A percentile compares a stretch with the other conserved stretches of the same genome.
Evolutionary conservation across 2,113 vertebrate genomes (phyloP).

Genomic region (Scatophagus argus): DNA sequence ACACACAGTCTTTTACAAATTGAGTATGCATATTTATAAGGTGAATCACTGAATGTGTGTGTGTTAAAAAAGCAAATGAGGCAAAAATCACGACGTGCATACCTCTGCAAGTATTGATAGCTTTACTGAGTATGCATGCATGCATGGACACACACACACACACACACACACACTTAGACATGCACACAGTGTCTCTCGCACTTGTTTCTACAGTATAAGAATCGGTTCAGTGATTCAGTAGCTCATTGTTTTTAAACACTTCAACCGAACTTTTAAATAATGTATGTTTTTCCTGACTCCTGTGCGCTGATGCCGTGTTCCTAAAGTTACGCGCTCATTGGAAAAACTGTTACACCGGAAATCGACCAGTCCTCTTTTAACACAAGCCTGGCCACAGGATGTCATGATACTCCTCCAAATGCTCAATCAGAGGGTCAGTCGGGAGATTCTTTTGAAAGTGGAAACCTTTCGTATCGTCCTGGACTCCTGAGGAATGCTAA

Average conservation of each 20-base stretch:
- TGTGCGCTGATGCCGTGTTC: conserved; percentile 1
- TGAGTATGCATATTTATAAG: conserved; percentile 64
- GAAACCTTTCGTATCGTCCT: not conserved
- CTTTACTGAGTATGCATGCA: not conserved
- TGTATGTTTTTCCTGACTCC: conserved; percentile 22
- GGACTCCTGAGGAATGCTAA: not conserved
- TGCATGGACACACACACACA: not conserved
- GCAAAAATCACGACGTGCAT: not conserved
- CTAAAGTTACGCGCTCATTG: not conserved
- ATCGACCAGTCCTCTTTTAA: not conserved
- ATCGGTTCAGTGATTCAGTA: conserved; percentile 37
- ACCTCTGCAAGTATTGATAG: conserved; percentile 19
- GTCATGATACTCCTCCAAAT: not conserved
- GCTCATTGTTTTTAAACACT: conserved; percentile 31
- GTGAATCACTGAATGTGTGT: no score
- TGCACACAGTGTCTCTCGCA: not conserved
- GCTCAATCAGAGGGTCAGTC: not conserved
- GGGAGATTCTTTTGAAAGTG: not conserved
- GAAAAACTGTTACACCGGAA: not conserved
- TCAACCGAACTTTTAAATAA: conserved; percentile 8
- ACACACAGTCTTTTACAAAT: conserved; percentile 38
- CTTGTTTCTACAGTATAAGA: not conserved
- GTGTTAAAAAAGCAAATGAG: conserved; percentile 10
- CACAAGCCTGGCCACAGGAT: not conserved
- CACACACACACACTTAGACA: not conserved